Percentiles rank a stretch among this genome's conserved stretches.
These are phyloP conservation scores for Unio delphinus DNA, from an alignment of 2,888 invertebrate species.

Conservation along the genomic window DNA sequence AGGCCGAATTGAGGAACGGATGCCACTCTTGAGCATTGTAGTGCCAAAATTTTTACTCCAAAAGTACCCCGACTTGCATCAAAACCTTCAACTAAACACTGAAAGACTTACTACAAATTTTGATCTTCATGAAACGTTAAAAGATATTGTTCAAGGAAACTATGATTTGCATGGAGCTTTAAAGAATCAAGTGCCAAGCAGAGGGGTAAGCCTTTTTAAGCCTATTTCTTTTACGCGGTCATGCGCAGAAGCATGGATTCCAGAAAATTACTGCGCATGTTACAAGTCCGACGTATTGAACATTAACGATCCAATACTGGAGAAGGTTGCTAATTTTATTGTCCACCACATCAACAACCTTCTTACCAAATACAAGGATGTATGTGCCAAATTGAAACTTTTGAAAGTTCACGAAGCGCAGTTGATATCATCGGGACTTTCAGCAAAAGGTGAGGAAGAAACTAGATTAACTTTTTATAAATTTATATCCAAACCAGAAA, in stretches of 20 bases:
- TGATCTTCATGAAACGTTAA: slow-evolving; percentile 87
- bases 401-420: slow-evolving; percentile 26
- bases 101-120: slow-evolving; percentile 86
- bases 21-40: slow-evolving; percentile 87
- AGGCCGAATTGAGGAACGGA: slow-evolving; percentile 90
- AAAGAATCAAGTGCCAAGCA: slow-evolving; percentile 23
- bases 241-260: slow-evolving; percentile 89
- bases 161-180: slow-evolving; percentile 9
- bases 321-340: slow-evolving; percentile 73
- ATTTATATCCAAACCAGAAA: slow-evolving; percentile 78
- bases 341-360: slow-evolving; percentile 38
- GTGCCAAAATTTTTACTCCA: slow-evolving; percentile 81
- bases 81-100: slow-evolving; percentile 77
- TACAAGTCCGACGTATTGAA: slow-evolving; percentile 82
- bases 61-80: slow-evolving; percentile 76
- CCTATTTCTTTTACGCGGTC: slow-evolving; percentile 79
- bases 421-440: slow-evolving; percentile 25
- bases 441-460: slow-evolving; percentile 26
- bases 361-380: slow-evolving; percentile 67
- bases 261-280: slow-evolving; percentile 96
- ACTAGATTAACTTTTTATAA: slow-evolving; percentile 71
- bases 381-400: slow-evolving; percentile 77
- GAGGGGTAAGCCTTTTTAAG: slow-evolving; percentile 65
- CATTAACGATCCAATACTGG: slow-evolving; percentile 72
- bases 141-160: slow-evolving; percentile 75